These are phyloP conservation scores for Gyps fulvus DNA, from an alignment of 2,113 vertebrate genomes.

Conservation along the genomic window DNA sequence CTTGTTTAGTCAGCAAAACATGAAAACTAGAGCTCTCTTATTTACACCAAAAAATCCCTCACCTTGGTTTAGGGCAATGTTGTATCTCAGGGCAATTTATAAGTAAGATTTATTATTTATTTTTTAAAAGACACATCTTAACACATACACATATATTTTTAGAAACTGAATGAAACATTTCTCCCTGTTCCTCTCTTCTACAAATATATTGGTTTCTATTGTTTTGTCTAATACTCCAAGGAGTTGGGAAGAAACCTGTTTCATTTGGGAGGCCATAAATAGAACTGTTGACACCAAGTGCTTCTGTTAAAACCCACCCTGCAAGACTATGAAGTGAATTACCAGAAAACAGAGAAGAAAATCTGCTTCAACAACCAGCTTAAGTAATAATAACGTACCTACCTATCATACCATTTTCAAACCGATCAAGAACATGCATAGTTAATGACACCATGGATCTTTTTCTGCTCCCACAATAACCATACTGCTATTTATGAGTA, in stretches of 20 bases:
- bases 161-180: background rate
- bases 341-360: background rate
- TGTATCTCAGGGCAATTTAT: background rate
- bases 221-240: background rate
- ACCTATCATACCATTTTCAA: background rate
- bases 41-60: background rate
- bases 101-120: background rate
- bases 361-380: background rate
- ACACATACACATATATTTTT: background rate
- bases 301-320: background rate
- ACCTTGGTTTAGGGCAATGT: background rate
- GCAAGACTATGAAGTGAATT: background rate
- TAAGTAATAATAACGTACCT: background rate
- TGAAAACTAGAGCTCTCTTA: background rate
- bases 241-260: background rate
- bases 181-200: background rate
- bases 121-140: background rate
- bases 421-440: background rate
- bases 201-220: background rate
- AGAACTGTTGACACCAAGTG: background rate
- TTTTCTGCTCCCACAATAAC: background rate
- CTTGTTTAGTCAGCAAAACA: background rate
- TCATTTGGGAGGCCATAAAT: background rate
- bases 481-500: background rate
- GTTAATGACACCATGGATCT: accelerated